Evolutionary conservation across 2,888 invertebrate genomes (phyloP), one percentile per base, ranked within the genome.

Genomic region (Xanthorhoe spadicearia): DNA sequence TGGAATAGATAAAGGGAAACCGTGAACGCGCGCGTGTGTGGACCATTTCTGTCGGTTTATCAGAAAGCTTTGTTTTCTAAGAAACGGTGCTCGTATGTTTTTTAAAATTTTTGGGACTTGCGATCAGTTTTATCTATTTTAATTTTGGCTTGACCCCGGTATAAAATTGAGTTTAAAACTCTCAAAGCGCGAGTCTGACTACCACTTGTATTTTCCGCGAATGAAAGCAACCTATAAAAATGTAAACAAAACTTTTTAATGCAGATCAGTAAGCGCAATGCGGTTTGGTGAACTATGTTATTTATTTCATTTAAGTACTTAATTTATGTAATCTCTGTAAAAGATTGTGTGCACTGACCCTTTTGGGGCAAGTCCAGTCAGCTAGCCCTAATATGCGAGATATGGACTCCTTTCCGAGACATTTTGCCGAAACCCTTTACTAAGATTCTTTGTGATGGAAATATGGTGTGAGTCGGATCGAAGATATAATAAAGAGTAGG

Each of bases 341-440:
- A 32, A 32, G 1, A 32, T 32, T 13, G 13, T 43, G 1, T 43
- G 38, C 38, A 43, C 1, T 13, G 38, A 43, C 38, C 38, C 18
- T 18, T 50, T 17, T 6, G 19, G 43, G 52, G 28, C 17, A 52
- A 19, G 57, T 52, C 51, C 63, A 52, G 57, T 53, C 53, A 58
- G 13, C 52, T 28, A 23, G 15, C 23, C 56, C 5, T 56, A 46
- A 53, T 53, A 53, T 52, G 18, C 32, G 28, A 28, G 63, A 57
- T 63, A 63, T n/a, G 38, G 17, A 13, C 43, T 35, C 38, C 38
- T 17, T 64, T 64, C 59, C 64, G 18, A 55, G 32, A 59, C 64
- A 64, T 64, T 64, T 57, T 28, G 18, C 57, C 18, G 62, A 32
- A 48, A 23, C 46, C 43, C 28, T 62, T 62, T 50, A 28, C 17